phyloP scores from a whole-genome alignment of 2,888 invertebrate species.

The Terebella lapidaria region DNA sequence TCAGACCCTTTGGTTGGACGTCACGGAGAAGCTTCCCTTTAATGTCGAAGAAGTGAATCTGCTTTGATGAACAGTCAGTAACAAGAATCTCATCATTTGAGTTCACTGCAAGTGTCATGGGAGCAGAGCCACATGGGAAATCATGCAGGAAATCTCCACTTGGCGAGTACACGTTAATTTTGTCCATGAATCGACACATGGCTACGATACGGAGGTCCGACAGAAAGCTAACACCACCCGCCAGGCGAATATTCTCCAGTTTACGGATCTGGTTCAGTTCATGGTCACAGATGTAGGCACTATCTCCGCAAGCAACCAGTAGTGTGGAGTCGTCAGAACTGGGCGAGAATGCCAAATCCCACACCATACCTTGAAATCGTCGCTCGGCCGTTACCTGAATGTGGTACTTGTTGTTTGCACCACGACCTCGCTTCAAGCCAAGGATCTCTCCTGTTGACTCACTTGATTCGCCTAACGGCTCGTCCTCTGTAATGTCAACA shows the following conservation, averaged over 20 bases:
- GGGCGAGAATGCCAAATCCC: constrained; percentile 14
- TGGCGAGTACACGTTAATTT: constrained; percentile 14
- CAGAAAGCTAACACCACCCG: constrained; percentile 19
- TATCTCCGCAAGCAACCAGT: constrained; percentile 12
- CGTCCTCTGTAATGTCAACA: constrained; percentile 11
- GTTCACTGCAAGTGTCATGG: constrained; percentile 13
- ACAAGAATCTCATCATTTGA: constrained; percentile 16
- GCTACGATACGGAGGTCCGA: constrained; percentile 17
- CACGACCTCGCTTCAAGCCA: constrained; percentile 6
- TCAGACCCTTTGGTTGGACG: constrained; percentile 1
- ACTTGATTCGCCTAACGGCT: neutral
- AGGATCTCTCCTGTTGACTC: neutral
- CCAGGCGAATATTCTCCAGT: constrained; percentile 17
- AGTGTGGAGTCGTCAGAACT: constrained; percentile 1
- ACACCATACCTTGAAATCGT: constrained; percentile 18
- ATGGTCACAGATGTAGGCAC: constrained; percentile 15
- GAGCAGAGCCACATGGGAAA: constrained; percentile 14
- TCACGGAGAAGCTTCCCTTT: constrained; percentile 7
- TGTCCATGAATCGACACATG: constrained; percentile 15
- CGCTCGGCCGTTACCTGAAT: constrained; percentile 5
- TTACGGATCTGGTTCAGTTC: constrained; percentile 8
- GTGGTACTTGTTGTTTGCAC: constrained; percentile 3
- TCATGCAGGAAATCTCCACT: constrained; percentile 15
- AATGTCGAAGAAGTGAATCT: constrained; percentile 12
- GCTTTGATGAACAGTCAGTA: constrained; percentile 15